A percentile compares a stretch with the other conserved stretches of the same genome.
Conservation (phyloP, 2,797 vertebrate genomes). For the Danio albolineatus region DNA sequence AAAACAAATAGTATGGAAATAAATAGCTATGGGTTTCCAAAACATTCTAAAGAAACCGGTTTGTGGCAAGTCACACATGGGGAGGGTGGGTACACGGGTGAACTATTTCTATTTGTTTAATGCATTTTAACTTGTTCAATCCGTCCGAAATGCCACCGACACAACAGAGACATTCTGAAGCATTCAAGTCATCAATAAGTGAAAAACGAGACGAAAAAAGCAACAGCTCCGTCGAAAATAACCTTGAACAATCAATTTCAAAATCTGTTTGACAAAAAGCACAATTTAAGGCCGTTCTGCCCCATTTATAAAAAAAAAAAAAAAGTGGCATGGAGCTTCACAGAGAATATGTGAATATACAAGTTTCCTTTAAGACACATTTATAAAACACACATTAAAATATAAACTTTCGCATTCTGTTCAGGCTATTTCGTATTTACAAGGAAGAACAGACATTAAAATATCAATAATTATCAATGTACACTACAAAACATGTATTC, state of each 20-base stretch:
- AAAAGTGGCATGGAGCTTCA: constrained; percentile 32
- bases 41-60: too few species aligned
- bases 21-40: too few species aligned
- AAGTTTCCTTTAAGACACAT: constrained; percentile 39
- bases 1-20: too few species aligned
- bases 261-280: neutral
- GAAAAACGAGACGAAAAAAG: too few species aligned
- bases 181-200: neutral
- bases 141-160: neutral
- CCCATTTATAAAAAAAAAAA: neutral
- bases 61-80: too few species aligned
- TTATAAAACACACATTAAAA: constrained; percentile 68
- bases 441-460: constrained; percentile 69
- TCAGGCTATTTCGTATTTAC: constrained; percentile 80
- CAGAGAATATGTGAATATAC: constrained; percentile 36
- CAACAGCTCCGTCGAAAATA: neutral
- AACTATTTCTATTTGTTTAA: too few species aligned
- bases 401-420: constrained; percentile 79
- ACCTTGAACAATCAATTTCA: constrained; percentile 2
- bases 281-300: neutral
- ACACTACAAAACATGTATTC: constrained; percentile 67
- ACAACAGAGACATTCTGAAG: neutral
- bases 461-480: constrained; percentile 66
- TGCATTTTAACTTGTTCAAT: neutral
- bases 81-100: too few species aligned